Evolutionary conservation across 2,888 invertebrate genomes (phyloP).

Genomic region (Chaetogeoica ovagalla): DNA sequence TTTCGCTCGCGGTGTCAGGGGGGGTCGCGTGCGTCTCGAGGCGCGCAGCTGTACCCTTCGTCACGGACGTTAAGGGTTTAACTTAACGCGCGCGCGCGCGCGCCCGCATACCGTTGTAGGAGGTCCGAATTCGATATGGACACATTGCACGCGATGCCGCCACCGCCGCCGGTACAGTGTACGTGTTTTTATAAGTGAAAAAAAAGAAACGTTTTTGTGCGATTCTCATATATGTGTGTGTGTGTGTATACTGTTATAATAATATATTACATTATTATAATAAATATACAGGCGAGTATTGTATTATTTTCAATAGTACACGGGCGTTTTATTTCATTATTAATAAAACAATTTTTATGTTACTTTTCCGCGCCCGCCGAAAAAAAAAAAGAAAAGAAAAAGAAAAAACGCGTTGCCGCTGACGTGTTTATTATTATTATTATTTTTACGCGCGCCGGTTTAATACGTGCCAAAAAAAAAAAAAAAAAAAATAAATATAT

Average conservation of each 20-base stretch:
- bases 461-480: constrained; percentile 2
- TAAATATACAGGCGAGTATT: too few species aligned
- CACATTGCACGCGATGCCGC: constrained; percentile 48
- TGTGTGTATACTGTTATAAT: too few species aligned
- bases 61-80: constrained; percentile 53
- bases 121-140: constrained; percentile 51
- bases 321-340: neutral
- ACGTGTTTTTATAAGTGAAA: neutral
- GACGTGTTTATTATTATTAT: constrained; percentile 53
- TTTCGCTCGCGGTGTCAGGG: constrained; percentile 38
- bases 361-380: constrained; percentile 6
- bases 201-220: neutral
- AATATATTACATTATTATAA: too few species aligned
- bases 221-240: neutral
- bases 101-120: constrained; percentile 39
- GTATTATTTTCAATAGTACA: neutral
- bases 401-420: constrained; percentile 5
- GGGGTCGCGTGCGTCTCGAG: constrained; percentile 50
- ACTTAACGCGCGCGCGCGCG: constrained; percentile 11
- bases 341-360: neutral
- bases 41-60: constrained; percentile 49
- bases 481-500: too few species aligned
- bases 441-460: constrained; percentile 16
- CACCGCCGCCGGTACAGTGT: neutral
- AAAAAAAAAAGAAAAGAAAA: neutral